Base-by-base conservation (phyloP, 2,797 vertebrate species). In the Artibeus lituratus region DNA sequence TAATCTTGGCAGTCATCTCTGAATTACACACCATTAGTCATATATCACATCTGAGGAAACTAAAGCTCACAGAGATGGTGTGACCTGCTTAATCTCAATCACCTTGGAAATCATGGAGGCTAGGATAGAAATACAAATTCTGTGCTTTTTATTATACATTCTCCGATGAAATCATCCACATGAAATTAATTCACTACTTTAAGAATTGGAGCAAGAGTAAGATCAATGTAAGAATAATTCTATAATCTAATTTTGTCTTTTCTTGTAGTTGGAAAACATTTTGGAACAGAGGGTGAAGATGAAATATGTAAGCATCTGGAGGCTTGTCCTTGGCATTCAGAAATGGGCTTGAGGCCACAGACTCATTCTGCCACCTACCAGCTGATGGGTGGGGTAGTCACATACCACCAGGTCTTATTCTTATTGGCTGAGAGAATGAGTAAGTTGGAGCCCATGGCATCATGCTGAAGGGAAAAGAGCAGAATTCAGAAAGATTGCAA, bases 141-240 rank as follows among this genome's bases (percentile, higher is more conserved):
- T 80, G 81, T 78, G 76, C 90, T 92, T 90, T 95, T 94, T 76
- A 44, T 83, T 91, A 16, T 92, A 82, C 78, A 55, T 96, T 94
- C 51, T 69, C 11, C 76, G 73, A 77, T 2, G 88, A 93, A 93
- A 72, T 83, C 81, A 67, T 97, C 62, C 88, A 94, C 95, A 94
- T 90, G 74, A 87, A 97, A 96, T 96, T 93, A 96, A 96, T 97
- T 95, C 97, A 88, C 74, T 49, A 94, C 84, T 92, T 95, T 74
- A 96, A 94, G 95, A 96, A 91, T 39, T 88, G 73, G 85, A 96
- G 35, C 87, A 59, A 77, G 94, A 95, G 81, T 92, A 85, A 78
- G 69, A 95, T 96, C 85, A 94, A 83, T 74, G 85, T 93, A 96
- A 95, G 93, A 96, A 90, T 93, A 95, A 92, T 85, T 96, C 87